Evolutionary conservation across 2,888 invertebrate genomes (phyloP).

Genomic region (Lithophane leautieri): DNA sequence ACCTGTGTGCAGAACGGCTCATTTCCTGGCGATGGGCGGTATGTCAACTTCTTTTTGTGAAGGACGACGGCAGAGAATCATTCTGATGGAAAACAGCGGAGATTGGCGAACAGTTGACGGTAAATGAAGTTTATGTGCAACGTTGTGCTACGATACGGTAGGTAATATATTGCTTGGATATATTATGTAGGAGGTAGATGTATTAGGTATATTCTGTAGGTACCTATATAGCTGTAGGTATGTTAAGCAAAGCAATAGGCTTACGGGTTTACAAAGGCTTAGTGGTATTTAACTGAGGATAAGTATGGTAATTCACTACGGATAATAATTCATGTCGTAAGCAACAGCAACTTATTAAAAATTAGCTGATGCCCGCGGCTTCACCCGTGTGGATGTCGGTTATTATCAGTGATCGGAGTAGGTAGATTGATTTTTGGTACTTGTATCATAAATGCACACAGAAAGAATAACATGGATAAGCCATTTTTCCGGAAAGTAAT

Average conservation of each 20-base stretch:
- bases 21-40: constrained; percentile 32
- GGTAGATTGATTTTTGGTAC: too few relatives aligned
- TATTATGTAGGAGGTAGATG: background rate
- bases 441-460: too few relatives aligned
- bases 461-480: too few relatives aligned
- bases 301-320: constrained; percentile 19
- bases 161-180: background rate
- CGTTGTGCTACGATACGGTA: background rate
- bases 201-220: too few relatives aligned
- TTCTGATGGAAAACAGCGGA: constrained; percentile 46
- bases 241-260: constrained; percentile 11
- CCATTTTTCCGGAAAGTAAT: too few relatives aligned
- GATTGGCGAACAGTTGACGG: constrained; percentile 39
- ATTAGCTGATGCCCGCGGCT: too few relatives aligned
- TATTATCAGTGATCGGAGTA: too few relatives aligned
- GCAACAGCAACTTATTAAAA: too few relatives aligned
- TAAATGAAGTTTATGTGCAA: constrained; percentile 26
- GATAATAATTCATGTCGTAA: constrained; percentile 11
- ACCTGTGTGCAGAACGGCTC: constrained; percentile 34
- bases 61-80: constrained; percentile 29
- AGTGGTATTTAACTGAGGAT: constrained; percentile 26
- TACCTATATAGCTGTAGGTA: background rate
- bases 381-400: too few relatives aligned
- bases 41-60: constrained; percentile 41
- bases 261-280: constrained; percentile 29